Evolutionary conservation across 92 coral and sea anemone species (phyloP).

Genomic region (Porites divaricata): DNA sequence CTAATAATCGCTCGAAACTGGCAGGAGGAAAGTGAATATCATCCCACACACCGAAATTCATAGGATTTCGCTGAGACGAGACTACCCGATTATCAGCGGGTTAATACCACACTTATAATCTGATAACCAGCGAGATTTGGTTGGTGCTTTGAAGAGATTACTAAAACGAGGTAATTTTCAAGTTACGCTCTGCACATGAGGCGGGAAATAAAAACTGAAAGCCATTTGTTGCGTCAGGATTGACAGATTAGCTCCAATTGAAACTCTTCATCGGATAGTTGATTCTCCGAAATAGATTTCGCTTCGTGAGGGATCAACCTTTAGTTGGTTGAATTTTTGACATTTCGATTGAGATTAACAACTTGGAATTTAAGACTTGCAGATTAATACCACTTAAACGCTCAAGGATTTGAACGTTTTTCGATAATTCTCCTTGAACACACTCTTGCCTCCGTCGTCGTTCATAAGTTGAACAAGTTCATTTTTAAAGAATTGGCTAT

Average conservation of each 20-base stretch:
- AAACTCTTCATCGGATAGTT: background rate
- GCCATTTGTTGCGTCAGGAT: background rate
- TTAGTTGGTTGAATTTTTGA: constrained; percentile 26
- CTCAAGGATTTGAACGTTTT: constrained; percentile 7
- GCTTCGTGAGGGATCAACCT: background rate
- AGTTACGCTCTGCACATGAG: constrained; percentile 3
- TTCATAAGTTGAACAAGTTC: background rate
- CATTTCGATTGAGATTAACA: constrained; percentile 33
- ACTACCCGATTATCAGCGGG: constrained; percentile 4
- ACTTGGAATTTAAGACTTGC: constrained; percentile 13
- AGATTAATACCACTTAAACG: constrained; percentile 28
- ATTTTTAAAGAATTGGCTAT: background rate
- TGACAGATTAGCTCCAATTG: background rate
- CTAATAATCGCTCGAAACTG: background rate
- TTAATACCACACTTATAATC: constrained; percentile 28
- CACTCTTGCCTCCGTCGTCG: background rate
- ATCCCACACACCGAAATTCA: no score
- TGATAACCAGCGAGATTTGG: constrained; percentile 11
- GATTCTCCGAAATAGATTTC: background rate
- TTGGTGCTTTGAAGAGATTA: constrained; percentile 30
- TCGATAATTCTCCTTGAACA: background rate
- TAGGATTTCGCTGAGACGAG: background rate
- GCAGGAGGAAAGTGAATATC: no score
- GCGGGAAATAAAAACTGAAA: background rate
- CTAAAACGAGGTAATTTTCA: background rate